A percentile compares a stretch with the other conserved stretches of the same genome.
Conservation (phyloP, 1,140 invertebrate genomes). For the Akabosia matsudoensis region DNA sequence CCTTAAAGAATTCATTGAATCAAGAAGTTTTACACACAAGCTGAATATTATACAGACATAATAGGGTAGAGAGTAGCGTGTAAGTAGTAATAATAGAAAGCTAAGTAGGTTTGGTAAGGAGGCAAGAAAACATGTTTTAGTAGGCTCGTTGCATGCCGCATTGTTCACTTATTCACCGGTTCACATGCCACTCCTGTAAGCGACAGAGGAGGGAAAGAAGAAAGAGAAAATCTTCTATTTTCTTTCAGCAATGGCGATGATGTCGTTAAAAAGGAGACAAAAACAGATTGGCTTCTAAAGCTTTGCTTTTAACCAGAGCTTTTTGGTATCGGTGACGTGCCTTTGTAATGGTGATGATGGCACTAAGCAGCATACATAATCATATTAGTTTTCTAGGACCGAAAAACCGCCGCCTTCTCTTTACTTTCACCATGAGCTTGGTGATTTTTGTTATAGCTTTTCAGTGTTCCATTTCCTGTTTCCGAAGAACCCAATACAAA, state of each 20-base stretch:
- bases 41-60: neutral
- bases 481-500: too few relatives aligned
- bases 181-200: too few relatives aligned
- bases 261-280: slow-evolving; percentile 16
- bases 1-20: neutral
- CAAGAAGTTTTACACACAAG: neutral
- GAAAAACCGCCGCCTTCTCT: too few relatives aligned
- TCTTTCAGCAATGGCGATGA: neutral
- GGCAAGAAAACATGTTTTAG: neutral
- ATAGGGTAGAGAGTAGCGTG: neutral
- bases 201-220: neutral
- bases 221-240: neutral
- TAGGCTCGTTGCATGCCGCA: neutral
- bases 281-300: neutral
- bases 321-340: too few relatives aligned
- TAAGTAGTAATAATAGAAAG: neutral
- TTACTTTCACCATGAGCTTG: too few relatives aligned
- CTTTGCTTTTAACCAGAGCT: too few relatives aligned
- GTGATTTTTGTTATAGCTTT: too few relatives aligned
- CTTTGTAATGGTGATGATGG: too few relatives aligned
- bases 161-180: neutral
- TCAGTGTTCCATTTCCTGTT: too few relatives aligned
- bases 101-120: neutral
- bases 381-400: too few relatives aligned
- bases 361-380: neutral